phyloP scores from a whole-genome alignment of 2,797 vertebrate genomes.

The Cetoscarus ocellatus region DNA sequence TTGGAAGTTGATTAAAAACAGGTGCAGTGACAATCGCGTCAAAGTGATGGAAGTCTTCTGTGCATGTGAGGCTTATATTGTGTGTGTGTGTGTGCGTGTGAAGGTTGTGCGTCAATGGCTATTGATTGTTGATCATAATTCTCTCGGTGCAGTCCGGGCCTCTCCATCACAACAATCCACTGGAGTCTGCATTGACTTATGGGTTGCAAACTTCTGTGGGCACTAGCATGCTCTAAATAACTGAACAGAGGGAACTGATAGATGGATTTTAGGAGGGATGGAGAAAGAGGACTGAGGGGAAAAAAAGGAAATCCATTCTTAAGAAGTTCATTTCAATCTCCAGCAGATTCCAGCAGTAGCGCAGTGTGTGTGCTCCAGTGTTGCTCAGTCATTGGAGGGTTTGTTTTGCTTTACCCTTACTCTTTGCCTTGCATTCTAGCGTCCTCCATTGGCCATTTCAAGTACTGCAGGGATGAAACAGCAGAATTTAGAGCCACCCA shows the following conservation, averaged over 20 bases:
- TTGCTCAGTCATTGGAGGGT: conserved; percentile 54
- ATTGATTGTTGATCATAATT: conserved; percentile 84
- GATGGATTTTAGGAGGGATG: conserved; percentile 54
- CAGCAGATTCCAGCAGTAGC: conserved; percentile 54
- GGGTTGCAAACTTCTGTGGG: conserved; percentile 71
- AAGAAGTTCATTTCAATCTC: conserved; percentile 69
- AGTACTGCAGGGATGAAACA: conserved; percentile 76
- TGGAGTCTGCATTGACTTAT: conserved; percentile 70
- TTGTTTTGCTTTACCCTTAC: conserved; percentile 8
- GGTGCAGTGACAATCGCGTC: conserved; percentile 79
- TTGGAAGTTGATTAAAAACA: conserved; percentile 85
- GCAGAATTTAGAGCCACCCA: conserved; percentile 67
- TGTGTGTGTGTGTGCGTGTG: conserved; percentile 30
- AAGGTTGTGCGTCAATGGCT: conserved; percentile 50
- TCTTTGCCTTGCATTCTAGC: conserved; percentile 74
- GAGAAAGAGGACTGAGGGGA: conserved; percentile 21
- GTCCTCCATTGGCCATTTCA: conserved; percentile 71
- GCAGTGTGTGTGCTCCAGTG: conserved; percentile 47
- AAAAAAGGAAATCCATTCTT: conserved; percentile 62
- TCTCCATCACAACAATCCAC: conserved; percentile 75
- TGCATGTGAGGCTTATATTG: conserved; percentile 29
- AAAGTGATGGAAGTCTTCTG: conserved; percentile 75
- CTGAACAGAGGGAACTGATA: conserved; percentile 60
- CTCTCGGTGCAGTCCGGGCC: conserved; percentile 54
- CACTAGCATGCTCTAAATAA: conserved; percentile 73